Evolutionary conservation across 2,113 vertebrate genomes (phyloP).

Genomic region (Anser cygnoides): DNA sequence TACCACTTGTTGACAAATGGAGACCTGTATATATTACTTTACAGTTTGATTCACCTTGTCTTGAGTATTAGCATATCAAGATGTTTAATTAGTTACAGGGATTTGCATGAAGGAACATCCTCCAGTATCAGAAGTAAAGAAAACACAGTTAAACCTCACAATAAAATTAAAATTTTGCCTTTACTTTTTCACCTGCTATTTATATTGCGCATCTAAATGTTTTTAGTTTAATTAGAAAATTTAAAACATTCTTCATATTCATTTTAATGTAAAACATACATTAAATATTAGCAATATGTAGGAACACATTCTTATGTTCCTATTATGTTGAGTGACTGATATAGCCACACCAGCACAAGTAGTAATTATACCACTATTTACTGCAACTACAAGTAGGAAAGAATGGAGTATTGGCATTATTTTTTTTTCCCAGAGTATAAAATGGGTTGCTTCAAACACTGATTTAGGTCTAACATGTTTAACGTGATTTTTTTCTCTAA

Average conservation of each 20-base stretch:
- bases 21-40: background rate
- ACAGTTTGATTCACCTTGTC: background rate
- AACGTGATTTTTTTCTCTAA: background rate
- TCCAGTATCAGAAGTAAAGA: background rate
- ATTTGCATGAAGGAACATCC: background rate
- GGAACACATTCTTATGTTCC: background rate
- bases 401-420: background rate
- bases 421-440: background rate
- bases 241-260: background rate
- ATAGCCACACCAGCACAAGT: background rate
- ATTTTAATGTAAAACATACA: background rate
- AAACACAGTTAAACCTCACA: background rate
- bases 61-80: background rate
- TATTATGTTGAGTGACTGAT: background rate
- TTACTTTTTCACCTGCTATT: background rate
- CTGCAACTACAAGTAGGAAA: background rate
- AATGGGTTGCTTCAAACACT: background rate
- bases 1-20: background rate
- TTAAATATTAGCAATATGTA: background rate
- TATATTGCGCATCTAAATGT: background rate
- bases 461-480: background rate
- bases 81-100: background rate
- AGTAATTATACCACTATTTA: background rate
- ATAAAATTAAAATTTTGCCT: background rate
- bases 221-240: background rate